Base-by-base conservation (phyloP, 2,888 invertebrate genomes). In the Ichneumoninae sp. region DNA sequence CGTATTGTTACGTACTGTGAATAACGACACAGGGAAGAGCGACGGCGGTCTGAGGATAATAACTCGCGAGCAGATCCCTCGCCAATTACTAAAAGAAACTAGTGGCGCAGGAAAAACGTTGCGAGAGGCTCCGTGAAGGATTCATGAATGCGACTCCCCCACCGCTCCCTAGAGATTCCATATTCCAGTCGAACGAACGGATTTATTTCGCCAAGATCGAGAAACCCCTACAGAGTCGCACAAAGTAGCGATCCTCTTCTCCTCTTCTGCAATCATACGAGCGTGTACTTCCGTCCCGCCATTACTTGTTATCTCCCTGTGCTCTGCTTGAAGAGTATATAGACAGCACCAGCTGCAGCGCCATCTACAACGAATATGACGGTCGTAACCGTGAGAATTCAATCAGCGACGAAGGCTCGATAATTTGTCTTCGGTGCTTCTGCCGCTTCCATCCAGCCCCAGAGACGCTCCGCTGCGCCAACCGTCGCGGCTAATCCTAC, bases 381-480 rank as follows among this genome's bases (percentile, higher is more conserved):
- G 75, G 47, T 76, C 57, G 47, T 44, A 60, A 74, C 40, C 19
- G 52, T 60, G 47, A 26, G 52, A 60, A 84, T 84, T 84, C 68
- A 84, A 84, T 84, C 66, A 82, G 50, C 54, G 44, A 33, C 70
- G 60, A 74, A 65, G 60, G 33, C 62, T 50, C 50, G 81, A 80
- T 65, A 66, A 76, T 66, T 76, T 71, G 44, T 71, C 44, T 70
- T 47, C 26, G 60, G 22, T 65, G 47, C 36, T 57, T 47, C 36
- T 52, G 33, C 40, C n/a, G 4, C 40, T 22, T 47, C 33, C 50
- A 22, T 22, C n/a, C 33, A 62, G 3, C 22, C 44, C n/a, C 36
- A 40, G 26, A 22, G 5, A 57, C 52, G n/a, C 40, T 68, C 33
- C 68, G n/a, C 66, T 6, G 13, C 47, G 82, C 33, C 68, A 62